A percentile compares a stretch with the other conserved stretches of the same genome.
Evolutionary conservation across 2,113 vertebrate genomes (phyloP).

Genomic region (Cisticola juncidis): DNA sequence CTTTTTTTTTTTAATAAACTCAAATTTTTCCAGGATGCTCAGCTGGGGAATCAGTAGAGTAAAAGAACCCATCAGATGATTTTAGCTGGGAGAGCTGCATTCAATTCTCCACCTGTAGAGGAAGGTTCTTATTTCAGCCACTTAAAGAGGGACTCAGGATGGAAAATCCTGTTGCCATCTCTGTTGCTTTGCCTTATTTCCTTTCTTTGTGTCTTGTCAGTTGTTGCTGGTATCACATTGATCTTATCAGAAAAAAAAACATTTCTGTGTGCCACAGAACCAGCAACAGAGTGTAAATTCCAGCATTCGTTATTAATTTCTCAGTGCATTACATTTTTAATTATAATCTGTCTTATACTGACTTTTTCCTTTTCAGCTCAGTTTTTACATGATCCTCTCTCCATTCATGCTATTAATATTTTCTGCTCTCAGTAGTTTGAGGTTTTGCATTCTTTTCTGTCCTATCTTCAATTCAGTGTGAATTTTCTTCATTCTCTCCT

Average conservation of each 20-base stretch:
- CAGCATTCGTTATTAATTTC: not conserved
- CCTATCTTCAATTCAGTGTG: not conserved
- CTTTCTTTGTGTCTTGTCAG: not conserved
- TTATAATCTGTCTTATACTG: not conserved
- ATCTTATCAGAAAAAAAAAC: not conserved
- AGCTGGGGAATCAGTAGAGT: not conserved
- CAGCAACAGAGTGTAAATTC: not conserved
- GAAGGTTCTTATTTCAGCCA: not conserved
- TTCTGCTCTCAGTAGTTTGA: not conserved
- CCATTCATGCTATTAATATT: not conserved
- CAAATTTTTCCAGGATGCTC: not conserved
- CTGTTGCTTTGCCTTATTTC: not conserved
- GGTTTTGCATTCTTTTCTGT: not conserved
- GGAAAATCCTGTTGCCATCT: not conserved
- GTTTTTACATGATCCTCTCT: not conserved
- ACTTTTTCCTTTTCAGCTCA: not conserved
- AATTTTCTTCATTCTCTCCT: not conserved
- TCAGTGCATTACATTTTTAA: not conserved
- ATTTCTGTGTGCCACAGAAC: not conserved
- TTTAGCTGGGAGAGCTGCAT: not conserved
- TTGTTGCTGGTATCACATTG: not conserved
- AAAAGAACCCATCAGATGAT: not conserved
- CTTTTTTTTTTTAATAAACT: not conserved
- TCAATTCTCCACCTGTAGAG: not conserved
- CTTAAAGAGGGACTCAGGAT: not conserved